phyloP scores from a whole-genome alignment of 2,888 invertebrate genomes.

The Polyommatus icarus region DNA sequence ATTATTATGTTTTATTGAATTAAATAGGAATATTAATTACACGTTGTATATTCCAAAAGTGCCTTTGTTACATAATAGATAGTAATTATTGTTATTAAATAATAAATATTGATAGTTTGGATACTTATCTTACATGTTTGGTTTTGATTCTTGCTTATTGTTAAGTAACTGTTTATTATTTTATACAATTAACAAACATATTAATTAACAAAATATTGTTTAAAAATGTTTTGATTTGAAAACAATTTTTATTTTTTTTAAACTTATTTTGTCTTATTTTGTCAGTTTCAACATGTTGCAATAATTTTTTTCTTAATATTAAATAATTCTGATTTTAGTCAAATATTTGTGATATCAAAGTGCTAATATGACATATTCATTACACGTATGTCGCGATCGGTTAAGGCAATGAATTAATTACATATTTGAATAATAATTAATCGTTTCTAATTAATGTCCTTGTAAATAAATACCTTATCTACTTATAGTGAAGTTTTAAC shows the following conservation, averaged over 20 bases:
- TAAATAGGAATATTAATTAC: not conserved
- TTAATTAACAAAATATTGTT: too few relatives aligned
- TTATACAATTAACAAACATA: too few relatives aligned
- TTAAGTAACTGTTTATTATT: too few relatives aligned
- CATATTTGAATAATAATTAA: not conserved
- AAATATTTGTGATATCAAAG: slow-evolving; percentile 23
- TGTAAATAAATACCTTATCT: not conserved
- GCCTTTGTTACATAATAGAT: not conserved
- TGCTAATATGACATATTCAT: slow-evolving; percentile 12
- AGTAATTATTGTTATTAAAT: too few relatives aligned
- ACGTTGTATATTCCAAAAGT: not conserved
- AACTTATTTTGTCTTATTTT: not conserved
- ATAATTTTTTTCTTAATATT: not conserved
- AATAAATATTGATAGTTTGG: too few relatives aligned
- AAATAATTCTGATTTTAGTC: not conserved
- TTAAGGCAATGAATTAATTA: not conserved
- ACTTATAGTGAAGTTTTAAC: not conserved
- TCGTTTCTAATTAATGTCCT: not conserved
- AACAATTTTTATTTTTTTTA: not conserved
- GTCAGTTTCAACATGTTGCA: not conserved
- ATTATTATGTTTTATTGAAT: not conserved
- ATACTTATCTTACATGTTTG: too few relatives aligned
- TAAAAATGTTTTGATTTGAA: too few relatives aligned
- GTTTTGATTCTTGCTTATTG: too few relatives aligned
- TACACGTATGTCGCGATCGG: not conserved